These are phyloP conservation scores for Elymnias hypermnestra DNA, from an alignment of 1,140 invertebrate genomes.

Conservation along the genomic window DNA sequence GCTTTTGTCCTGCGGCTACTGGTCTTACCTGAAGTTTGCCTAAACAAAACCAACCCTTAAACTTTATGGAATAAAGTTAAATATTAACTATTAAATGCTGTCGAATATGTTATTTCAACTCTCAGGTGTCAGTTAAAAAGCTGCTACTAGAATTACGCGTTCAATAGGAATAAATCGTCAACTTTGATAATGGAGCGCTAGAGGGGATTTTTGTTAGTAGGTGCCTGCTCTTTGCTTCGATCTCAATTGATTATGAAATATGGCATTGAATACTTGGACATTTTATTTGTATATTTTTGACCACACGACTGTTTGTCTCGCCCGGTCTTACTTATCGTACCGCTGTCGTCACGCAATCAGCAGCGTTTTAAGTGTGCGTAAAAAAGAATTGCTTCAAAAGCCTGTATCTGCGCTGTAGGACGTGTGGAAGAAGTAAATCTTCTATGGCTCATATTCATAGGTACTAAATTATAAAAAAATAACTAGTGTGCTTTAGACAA, in stretches of 20 bases:
- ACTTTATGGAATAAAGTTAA: not conserved
- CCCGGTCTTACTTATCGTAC: too few relatives aligned
- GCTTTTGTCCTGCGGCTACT: constrained; percentile 64
- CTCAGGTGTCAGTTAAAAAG: not conserved
- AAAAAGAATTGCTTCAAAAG: too few relatives aligned
- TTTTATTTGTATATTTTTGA: too few relatives aligned
- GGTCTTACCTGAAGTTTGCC: constrained; percentile 38
- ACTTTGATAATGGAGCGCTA: constrained; percentile 4
- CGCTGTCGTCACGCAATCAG: too few relatives aligned
- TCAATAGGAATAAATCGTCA: constrained; percentile 18
- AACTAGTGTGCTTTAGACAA: too few relatives aligned
- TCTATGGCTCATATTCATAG: too few relatives aligned
- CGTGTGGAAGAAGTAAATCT: too few relatives aligned
- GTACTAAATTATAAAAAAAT: too few relatives aligned
- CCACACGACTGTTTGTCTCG: too few relatives aligned
- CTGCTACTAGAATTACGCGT: constrained; percentile 17
- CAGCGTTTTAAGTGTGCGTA: too few relatives aligned
- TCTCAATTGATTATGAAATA: constrained; percentile 1
- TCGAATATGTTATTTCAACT: not conserved
- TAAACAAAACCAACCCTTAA: constrained; percentile 2
- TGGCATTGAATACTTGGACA: too few relatives aligned
- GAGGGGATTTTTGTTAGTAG: not conserved
- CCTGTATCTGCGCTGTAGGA: too few relatives aligned
- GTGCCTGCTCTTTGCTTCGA: not conserved
- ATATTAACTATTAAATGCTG: not conserved